Conservation (phyloP, 2,888 invertebrate species). For the Salpingus planirostris region DNA sequence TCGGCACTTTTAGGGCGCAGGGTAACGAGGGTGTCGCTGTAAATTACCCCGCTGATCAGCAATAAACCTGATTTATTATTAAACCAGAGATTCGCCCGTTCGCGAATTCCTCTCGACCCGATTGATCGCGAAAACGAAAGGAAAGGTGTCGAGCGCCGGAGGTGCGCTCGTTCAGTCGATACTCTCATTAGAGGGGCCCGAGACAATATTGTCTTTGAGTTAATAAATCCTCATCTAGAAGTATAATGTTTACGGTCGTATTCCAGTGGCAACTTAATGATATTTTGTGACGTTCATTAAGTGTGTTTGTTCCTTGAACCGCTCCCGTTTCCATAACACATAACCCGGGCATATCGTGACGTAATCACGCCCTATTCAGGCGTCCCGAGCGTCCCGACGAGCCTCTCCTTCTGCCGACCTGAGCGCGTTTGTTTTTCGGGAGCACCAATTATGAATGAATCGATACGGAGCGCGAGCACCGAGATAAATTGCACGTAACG, state of each 20-base stretch:
- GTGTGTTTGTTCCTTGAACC: constrained; percentile 36
- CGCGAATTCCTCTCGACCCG: too few species aligned
- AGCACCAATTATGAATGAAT: constrained; percentile 12
- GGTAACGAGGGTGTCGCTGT: too few species aligned
- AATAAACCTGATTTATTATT: too few species aligned
- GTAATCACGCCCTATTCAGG: constrained; percentile 14
- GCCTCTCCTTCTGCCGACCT: constrained; percentile 5
- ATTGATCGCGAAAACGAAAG: too few species aligned
- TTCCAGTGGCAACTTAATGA: constrained; percentile 33
- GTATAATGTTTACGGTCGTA: constrained; percentile 16
- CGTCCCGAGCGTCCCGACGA: constrained; percentile 5
- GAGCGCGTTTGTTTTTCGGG: constrained; percentile 13
- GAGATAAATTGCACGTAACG: constrained; percentile 10
- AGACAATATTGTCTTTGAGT: constrained; percentile 16
- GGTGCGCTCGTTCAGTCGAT: constrained; percentile 9
- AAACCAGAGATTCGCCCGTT: too few species aligned
- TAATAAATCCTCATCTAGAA: constrained; percentile 17
- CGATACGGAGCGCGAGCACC: constrained; percentile 6
- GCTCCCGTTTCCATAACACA: constrained; percentile 18
- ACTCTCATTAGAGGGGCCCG: constrained; percentile 12
- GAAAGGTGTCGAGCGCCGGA: too few species aligned
- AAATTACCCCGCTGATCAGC: too few species aligned
- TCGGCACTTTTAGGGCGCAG: too few species aligned
- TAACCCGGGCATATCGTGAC: constrained; percentile 10
- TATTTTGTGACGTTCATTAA: constrained; percentile 39